Base-by-base conservation (phyloP, 2,888 invertebrate species). In the Thecocarcelia acutangulata region DNA sequence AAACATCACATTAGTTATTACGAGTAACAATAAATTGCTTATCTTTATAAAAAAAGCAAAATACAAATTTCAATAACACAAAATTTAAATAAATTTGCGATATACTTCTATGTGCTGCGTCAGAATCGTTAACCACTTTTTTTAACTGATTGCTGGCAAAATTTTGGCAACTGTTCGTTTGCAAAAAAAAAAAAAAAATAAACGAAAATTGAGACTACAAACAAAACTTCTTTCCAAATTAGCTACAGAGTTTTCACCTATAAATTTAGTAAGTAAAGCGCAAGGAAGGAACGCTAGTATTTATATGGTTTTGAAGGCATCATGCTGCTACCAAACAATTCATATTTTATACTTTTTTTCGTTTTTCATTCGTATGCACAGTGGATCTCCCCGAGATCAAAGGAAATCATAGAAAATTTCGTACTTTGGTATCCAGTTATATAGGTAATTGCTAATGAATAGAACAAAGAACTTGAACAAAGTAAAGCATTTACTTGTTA, bases 371-470 rank as follows among this genome's bases (percentile, higher is more conserved):
- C 83, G 73, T 83, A 85, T 85, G 87, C 88, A 89, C 89, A 98
- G 98, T 98, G 97, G 98, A 98, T 95, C 96, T 97, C 93, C 97
- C 97, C 92, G 97, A 97, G 94, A 96, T 97, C 93, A 97, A 97
- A 93, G 98, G 97, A 92, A 97, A 97, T 92, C 97, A 98, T 94
- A 96, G 97, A 94, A 98, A 98, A 95, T 99, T 99, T 96, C 96
- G 98, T 93, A 98, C 97, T 92, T 95, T 98, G 94, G 98, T 98
- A 93, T 97, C 97, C 94, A 97, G 97, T 93, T 98, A 97, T 92
- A 97, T 98, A 97, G 98, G 98, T 98, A 98, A 94, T 85, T 80
- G 83, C 63, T 80, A 77, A 69, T 28, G 69, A 61, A 73, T 59
- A 70, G 21, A 58, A 64, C 48, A 70, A 64, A 13, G 12, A 66